Evolutionary conservation across 2,888 invertebrate species (phyloP), one percentile per base, ranked within the genome.

Genomic region (Phasia obesa): DNA sequence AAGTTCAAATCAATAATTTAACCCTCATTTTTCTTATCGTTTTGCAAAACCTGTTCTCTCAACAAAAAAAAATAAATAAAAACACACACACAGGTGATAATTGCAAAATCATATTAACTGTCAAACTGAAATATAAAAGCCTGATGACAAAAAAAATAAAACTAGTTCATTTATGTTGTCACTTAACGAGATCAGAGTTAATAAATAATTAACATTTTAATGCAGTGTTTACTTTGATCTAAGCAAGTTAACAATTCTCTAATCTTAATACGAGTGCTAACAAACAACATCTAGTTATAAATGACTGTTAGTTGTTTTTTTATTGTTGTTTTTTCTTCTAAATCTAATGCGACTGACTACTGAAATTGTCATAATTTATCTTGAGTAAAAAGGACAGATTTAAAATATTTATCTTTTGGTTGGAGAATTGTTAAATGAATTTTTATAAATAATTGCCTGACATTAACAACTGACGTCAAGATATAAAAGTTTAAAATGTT

Each of bases 1-100:
- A 25, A 77, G 76, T 77, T 77, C 76, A 77, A 77, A 77, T 51
- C 59, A 69, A 27, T 77, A 51, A 69, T 35, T 69, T 69, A 77
- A 69, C 76, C 76, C 76, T 53, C 60, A 23, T 59, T 64, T 64
- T 74, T 23, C 17, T 70, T 47, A 70, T 59, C 47, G 17, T 5
- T 67, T 23, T 49, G 13, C 11, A 55, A 74, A 62, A 65, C 64
- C 64, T 55, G 55, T 35, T 64, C 17, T 49, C 4, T 38, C 9
- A 15, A 31, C 31, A 21, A 21, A 2, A 0, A 11, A n/a, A 35
- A 31, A 42, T 59, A 35, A 21, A 31, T 49, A 25, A 57, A 44
- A 6, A 27, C 6, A 27, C 3, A 27, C 21, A 35, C 49, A 19
- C 19, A 51, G 38, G 38, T 65, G 4, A n/a, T 80, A 80, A 80